Percentiles rank a stretch among this genome's conserved stretches.
Conservation (phyloP, 2,113 vertebrate species). For the Eublepharis macularius region DNA sequence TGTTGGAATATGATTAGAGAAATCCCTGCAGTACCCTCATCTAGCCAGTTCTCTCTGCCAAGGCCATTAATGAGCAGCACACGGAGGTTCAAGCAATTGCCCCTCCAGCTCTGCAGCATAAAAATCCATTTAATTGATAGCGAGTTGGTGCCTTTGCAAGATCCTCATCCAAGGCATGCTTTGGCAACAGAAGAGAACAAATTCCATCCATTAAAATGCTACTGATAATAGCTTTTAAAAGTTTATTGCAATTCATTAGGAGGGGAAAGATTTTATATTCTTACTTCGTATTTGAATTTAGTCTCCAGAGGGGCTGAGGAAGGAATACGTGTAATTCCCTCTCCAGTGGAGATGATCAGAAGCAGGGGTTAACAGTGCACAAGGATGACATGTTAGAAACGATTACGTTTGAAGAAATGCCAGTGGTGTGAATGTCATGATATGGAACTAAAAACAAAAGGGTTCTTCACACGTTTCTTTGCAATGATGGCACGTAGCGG, state of each 20-base stretch:
- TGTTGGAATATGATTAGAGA: slow-evolving; percentile 13
- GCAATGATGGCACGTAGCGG: no score
- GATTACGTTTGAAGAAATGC: neutral
- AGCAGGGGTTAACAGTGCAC: neutral
- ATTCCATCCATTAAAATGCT: neutral
- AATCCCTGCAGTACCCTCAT: slow-evolving; percentile 9
- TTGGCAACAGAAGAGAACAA: neutral
- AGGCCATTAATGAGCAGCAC: slow-evolving; percentile 11
- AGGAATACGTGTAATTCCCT: neutral
- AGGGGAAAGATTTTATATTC: neutral
- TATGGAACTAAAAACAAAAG: neutral
- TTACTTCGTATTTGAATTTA: neutral
- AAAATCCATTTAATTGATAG: slow-evolving; percentile 10
- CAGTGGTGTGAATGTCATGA: neutral
- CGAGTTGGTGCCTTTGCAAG: neutral
- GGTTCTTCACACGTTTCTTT: neutral
- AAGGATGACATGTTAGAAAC: neutral
- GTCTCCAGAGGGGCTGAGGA: neutral
- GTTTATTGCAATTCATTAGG: neutral
- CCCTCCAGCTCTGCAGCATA: neutral
- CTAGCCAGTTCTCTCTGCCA: slow-evolving; percentile 10
- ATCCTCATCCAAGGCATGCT: neutral
- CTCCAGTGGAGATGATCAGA: neutral
- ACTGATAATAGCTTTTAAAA: neutral
- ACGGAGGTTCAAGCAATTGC: neutral